Evolutionary conservation across 2,888 invertebrate species (phyloP), one percentile per base, ranked within the genome.

Genomic region (Drepana falcataria): DNA sequence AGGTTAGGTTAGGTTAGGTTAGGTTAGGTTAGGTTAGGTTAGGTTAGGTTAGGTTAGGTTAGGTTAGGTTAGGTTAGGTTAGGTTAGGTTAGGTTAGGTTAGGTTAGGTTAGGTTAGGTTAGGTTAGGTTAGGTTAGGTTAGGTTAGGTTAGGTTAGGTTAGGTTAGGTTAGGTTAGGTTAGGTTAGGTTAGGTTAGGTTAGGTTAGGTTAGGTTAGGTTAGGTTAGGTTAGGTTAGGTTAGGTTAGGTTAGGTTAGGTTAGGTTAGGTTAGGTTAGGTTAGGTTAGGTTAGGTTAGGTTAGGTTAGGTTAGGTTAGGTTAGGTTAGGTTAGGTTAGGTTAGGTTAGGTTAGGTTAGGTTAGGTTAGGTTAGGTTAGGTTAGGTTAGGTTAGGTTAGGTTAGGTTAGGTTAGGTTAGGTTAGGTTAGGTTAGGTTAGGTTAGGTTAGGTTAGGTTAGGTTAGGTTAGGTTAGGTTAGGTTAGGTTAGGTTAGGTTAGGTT

Each of bases 131-230:
- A 55, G 57, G 57, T 57, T 57, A 57, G 59, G 57, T 57, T 59
- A 57, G 59, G 59, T 59, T 59, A 57, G 60, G 60, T 60, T 60
- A 58, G 60, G 60, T 60, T 60, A 60, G 60, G 59, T 60, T 60
- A 60, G 60, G 59, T 60, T 60, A 60, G 59, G 59, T 59, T 60
- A 58, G 52, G 49, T 55, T 55, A 51, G 52, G 58, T 60, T 58
- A 55, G 57, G 57, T 60, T 60, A 56, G 57, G 56, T 58, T 60
- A 55, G 57, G 55, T 60, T 59, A 52, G 53, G 56, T 53, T 56
- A 55, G 53, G 52, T 55, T 58, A 55, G 54, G 55, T 58, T 56
- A 53, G 58, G 54, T 53, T 58, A 55, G 59, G 59, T 59, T 57
- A 52, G 55, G 55, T 55, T 57, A 53, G 57, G n/a, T 51, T 58